Evolutionary conservation across 2,797 vertebrate genomes (phyloP).

Genomic region (Macropus fuliginosus): DNA sequence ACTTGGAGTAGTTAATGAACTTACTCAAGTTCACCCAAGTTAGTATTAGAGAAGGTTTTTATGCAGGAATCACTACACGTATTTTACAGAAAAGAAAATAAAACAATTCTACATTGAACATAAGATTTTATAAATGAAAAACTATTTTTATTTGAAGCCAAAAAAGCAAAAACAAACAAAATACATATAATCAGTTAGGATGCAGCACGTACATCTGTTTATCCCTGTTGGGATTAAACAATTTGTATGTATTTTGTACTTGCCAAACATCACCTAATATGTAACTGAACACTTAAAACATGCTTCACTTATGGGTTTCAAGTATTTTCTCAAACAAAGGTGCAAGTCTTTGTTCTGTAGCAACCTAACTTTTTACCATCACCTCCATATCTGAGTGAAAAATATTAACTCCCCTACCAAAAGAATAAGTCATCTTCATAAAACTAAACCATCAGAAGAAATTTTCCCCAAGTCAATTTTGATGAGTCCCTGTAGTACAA

Average conservation of each 20-base stretch:
- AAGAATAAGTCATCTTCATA: background rate
- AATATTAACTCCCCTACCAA: background rate
- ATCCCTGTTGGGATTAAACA: background rate
- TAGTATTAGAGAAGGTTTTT: background rate
- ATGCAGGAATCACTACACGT: background rate
- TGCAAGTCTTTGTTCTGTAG: background rate
- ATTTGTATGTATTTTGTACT: background rate
- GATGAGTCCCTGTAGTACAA: background rate
- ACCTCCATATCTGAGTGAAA: background rate
- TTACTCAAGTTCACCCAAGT: background rate
- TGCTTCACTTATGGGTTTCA: background rate
- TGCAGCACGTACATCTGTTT: background rate
- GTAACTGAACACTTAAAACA: background rate
- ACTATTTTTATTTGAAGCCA: background rate
- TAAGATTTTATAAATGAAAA: background rate
- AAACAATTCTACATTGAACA: background rate
- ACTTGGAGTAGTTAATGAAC: background rate
- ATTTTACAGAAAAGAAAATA: background rate
- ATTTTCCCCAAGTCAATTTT: background rate
- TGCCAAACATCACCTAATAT: background rate
- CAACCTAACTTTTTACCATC: background rate
- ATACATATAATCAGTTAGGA: background rate
- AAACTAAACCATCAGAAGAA: background rate
- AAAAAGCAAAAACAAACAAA: background rate
- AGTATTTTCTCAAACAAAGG: background rate